Conservation (phyloP, 2,797 vertebrate species). For the Australoheros facetus region DNA sequence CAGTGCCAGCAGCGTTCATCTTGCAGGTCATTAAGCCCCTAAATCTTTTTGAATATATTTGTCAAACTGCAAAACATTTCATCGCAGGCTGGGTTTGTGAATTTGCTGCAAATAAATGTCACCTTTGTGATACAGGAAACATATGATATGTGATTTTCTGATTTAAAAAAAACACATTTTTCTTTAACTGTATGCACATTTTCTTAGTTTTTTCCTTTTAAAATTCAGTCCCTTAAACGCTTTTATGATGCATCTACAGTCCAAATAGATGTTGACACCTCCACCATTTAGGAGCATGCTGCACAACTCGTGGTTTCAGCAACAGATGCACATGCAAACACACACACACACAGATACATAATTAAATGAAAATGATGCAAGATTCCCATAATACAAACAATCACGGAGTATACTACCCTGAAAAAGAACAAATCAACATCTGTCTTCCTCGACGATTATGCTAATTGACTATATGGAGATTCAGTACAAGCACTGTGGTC, state of each 20-base stretch:
- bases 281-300: conserved; percentile 5
- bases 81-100: background rate
- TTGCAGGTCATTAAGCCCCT: background rate
- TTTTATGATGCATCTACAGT: background rate
- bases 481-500: conserved; percentile 3
- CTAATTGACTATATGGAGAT: conserved; percentile 7
- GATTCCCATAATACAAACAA: background rate
- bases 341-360: background rate
- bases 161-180: background rate
- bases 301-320: background rate
- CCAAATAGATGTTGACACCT: conserved; percentile 24
- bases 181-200: background rate
- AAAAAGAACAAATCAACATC: conserved; percentile 2
- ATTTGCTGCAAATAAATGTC: background rate
- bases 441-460: background rate
- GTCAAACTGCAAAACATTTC: background rate
- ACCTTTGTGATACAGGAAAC: background rate
- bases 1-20: background rate
- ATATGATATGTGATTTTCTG: background rate
- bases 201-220: background rate
- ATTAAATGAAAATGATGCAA: conserved; percentile 17
- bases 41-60: background rate
- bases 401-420: background rate
- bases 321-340: background rate
- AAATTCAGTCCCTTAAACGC: background rate